Base-by-base conservation (phyloP, 2,888 invertebrate genomes). In the Eumerus sabulonum region DNA sequence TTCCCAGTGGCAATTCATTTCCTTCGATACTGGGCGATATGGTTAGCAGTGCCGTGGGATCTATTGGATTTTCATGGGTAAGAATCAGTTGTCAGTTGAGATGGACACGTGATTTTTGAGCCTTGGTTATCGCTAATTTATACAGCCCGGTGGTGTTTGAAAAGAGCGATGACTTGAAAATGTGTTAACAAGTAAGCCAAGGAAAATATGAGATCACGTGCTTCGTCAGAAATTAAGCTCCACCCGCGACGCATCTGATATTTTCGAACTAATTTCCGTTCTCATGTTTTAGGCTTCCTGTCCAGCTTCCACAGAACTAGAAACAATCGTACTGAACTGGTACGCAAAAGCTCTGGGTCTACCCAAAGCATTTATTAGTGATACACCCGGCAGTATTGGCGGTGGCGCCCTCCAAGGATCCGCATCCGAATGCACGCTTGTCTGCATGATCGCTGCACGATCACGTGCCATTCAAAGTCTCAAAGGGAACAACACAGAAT, bases 31-130 rank as follows among this genome's bases (percentile, higher is more conserved):
- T 97, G 72, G 97, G 94, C 1, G 97, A 97, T 86, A 95, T 98
- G 95, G 88, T 98, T 40, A 93, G 94, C 14, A 95, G 96, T 87
- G 95, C 95, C 12, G 93, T 97, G 60, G 96, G 96, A 14, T 95
- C 95, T 84, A 95, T 97, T 83, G 97, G 97, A 84, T 97, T 98
- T 88, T 96, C 96, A 66, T 98, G 97, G 97, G 96, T 95, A 84
- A 85, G 83, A n/a, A n/a, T n/a, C n/a, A n/a, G n/a, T n/a, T n/a
- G n/a, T n/a, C n/a, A n/a, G n/a, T n/a, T n/a, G n/a, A n/a, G n/a
- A n/a, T n/a, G n/a, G n/a, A n/a, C n/a, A n/a, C n/a, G n/a, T n/a
- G n/a, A n/a, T n/a, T n/a, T n/a, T n/a, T n/a, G n/a, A n/a, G n/a
- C n/a, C n/a, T n/a, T n/a, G n/a, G n/a, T n/a, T n/a, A n/a, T n/a